Percentiles rank a stretch among this genome's conserved stretches.
phyloP scores from a whole-genome alignment of 2,113 vertebrate species.

The Peromyscus californicus region DNA sequence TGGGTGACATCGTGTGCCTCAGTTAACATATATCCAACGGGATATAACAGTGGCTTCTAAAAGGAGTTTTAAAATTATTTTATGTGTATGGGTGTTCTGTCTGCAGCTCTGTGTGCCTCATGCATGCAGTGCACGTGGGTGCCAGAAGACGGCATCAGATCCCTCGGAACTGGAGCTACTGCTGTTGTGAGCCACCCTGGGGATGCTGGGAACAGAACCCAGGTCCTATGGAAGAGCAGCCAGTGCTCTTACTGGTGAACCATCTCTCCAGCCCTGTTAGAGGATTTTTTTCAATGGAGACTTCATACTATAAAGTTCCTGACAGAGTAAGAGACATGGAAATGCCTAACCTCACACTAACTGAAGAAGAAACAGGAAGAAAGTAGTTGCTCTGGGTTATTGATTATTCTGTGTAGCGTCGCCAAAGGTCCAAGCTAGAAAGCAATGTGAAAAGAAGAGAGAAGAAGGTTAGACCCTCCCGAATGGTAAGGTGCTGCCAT shows the following conservation, averaged over 20 bases:
- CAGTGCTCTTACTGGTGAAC: background rate
- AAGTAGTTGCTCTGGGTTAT: background rate
- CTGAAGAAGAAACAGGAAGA: slow-evolving; percentile 24
- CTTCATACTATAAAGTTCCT: background rate
- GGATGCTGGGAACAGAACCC: background rate
- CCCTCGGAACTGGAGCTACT: background rate
- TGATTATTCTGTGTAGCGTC: background rate
- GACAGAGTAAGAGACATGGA: background rate
- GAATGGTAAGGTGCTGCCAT: fast-evolving
- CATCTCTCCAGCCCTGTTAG: background rate
- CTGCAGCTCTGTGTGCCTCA: background rate
- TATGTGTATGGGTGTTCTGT: background rate
- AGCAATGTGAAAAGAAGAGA: background rate
- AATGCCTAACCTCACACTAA: background rate
- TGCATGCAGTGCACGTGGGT: background rate
- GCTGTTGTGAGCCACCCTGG: background rate
- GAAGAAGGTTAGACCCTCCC: background rate
- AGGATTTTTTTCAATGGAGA: background rate
- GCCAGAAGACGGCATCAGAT: background rate
- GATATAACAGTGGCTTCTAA: background rate
- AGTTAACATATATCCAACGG: slow-evolving; percentile 13
- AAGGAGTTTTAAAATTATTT: background rate
- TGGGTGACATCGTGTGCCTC: background rate
- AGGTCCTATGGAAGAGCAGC: background rate
- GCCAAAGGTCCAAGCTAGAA: background rate